Evolutionary conservation across 2,888 invertebrate species (phyloP), one percentile per base, ranked within the genome.

Genomic region (Meghimatium bilineatum): DNA sequence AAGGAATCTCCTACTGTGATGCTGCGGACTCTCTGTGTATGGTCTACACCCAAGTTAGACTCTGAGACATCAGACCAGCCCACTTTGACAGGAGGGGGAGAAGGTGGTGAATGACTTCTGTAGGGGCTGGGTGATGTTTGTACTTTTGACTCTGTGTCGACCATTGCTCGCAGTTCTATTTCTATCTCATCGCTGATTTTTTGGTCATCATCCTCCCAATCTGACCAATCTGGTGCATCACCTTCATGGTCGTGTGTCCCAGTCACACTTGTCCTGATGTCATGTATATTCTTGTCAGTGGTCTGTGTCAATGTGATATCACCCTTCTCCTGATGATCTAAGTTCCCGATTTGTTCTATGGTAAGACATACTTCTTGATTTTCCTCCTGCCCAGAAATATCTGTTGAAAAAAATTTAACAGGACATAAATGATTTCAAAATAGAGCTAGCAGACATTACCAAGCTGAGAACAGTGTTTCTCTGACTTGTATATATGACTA

Each of bases 91-190:
- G 84, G 80, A n/a, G 84, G 79, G 34, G 80, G 80, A 29, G 77
- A 60, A 20, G 72, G 82, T 26, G 83, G 52, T 29, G 80, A 67
- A 36, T 80, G 69, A n/a, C 67, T 83, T 36, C 74, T 60, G 71
- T 86, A 86, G 0, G 86, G 86, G 34, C 82, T 83, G 1, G 86
- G 86, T 26, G 86, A 86, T 20, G 86, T 86, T 67, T 80, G 86
- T 20, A 85, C 79, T 69, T 86, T 86, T 26, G 56, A 38, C 17
- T 69, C 71, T 38, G 26, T 26, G 52, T 36, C 20, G 14, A 23
- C 26, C 86, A 86, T 86, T 20, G 32, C 56, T 17, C 52, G 17
- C 23, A 86, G 60, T 67, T 85, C 86, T 2, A 36, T n/a, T 32
- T 86, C 86, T 38, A 85, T 86, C 63, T 86, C 83, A 20, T 83